These are phyloP conservation scores for Drosophila parthenogenetica DNA, from an alignment of 2,888 invertebrate genomes.

Conservation along the genomic window DNA sequence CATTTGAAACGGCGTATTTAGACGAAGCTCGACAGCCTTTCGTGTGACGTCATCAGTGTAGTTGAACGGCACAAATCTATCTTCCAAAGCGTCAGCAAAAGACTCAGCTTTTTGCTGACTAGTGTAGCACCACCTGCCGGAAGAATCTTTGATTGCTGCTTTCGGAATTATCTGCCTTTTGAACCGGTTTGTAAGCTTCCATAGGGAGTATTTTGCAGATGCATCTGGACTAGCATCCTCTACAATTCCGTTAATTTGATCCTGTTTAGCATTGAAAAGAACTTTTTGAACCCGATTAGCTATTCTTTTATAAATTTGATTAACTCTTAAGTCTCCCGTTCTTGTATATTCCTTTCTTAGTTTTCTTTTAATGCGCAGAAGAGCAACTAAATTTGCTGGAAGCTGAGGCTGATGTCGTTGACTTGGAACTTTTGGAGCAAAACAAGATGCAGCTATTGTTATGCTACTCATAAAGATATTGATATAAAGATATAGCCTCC, in stretches of 20 bases:
- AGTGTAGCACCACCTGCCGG: conserved; percentile 8
- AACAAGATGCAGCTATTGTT: neutral
- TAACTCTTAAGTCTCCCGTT: conserved; percentile 12
- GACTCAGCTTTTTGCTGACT: conserved; percentile 10
- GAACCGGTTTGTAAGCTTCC: conserved; percentile 4
- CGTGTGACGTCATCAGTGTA: neutral
- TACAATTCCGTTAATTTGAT: neutral
- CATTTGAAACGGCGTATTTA: conserved; percentile 14
- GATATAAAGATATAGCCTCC: too few species aligned
- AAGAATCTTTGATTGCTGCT: neutral
- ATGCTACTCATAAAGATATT: neutral
- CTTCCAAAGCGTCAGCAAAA: conserved; percentile 8
- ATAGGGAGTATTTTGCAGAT: conserved; percentile 1
- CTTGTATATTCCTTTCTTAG: conserved; percentile 11
- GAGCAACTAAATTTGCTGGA: neutral
- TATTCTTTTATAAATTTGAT: conserved; percentile 10
- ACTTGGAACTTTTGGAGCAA: too few species aligned
- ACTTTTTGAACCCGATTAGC: conserved; percentile 9
- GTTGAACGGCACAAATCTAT: conserved; percentile 5
- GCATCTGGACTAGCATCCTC: neutral
- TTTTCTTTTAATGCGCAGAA: conserved; percentile 1
- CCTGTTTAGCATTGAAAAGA: neutral
- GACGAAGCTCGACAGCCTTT: neutral
- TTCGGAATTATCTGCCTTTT: neutral
- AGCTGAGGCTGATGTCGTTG: neutral